These are phyloP conservation scores for Cynaeus angustus DNA, from an alignment of 2,888 invertebrate genomes.

Conservation along the genomic window DNA sequence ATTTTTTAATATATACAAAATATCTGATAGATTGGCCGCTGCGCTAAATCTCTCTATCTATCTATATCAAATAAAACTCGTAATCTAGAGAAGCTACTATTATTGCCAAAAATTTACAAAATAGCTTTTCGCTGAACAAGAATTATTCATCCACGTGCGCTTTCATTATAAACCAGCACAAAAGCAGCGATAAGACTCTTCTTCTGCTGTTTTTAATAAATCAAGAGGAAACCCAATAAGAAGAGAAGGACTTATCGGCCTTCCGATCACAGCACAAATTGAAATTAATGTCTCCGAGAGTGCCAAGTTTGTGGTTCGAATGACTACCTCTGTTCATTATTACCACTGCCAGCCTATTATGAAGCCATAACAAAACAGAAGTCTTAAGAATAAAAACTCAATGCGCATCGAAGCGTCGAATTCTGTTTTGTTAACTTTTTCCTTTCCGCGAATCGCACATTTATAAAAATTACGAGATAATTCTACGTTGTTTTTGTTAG, in stretches of 20 bases:
- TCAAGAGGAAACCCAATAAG: conserved; percentile 41
- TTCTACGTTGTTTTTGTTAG: conserved; percentile 17
- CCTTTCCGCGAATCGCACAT: conserved; percentile 7
- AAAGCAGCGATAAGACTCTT: conserved; percentile 24
- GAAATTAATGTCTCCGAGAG: conserved; percentile 47
- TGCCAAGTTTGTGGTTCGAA: conserved; percentile 46
- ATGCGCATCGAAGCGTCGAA: conserved; percentile 10
- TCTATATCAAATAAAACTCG: no score
- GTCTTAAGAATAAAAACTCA: conserved; percentile 4
- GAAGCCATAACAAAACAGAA: conserved; percentile 26
- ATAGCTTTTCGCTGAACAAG: no score
- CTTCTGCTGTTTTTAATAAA: conserved; percentile 44
- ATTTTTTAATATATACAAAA: no score
- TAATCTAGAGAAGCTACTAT: no score
- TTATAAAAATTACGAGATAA: conserved; percentile 34
- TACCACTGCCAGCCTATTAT: conserved; percentile 19
- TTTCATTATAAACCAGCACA: no score
- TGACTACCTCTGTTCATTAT: conserved; percentile 44
- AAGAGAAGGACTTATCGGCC: conserved; percentile 32
- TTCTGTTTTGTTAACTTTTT: conserved; percentile 27
- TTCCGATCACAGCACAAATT: conserved; percentile 45
- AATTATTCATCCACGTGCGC: no score
- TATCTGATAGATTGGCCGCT: no score
- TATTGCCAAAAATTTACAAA: no score
- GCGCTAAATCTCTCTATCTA: no score